A percentile compares a stretch with the other conserved stretches of the same genome.
phyloP scores from a whole-genome alignment of 2,797 vertebrate species.

The Hapalemur alaotrensis region DNA sequence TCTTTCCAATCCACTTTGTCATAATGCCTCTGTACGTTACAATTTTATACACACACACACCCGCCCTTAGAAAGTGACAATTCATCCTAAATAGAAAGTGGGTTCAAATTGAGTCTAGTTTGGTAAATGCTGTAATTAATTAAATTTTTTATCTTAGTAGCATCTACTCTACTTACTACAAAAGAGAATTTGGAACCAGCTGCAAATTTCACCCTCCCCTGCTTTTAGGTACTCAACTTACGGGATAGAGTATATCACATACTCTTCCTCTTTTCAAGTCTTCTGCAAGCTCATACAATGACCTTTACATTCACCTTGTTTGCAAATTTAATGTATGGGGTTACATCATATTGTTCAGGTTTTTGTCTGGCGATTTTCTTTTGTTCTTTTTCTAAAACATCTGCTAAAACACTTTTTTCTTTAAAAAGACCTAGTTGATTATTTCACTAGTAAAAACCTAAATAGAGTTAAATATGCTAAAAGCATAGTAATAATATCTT shows the following conservation, averaged over 20 bases:
- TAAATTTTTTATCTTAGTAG: neutral
- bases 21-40: neutral
- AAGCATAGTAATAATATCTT: slow-evolving; percentile 58
- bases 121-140: neutral
- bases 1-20: neutral
- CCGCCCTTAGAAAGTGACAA: neutral
- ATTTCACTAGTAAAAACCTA: slow-evolving; percentile 45
- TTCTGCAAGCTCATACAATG: neutral
- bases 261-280: neutral
- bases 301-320: neutral
- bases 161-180: neutral
- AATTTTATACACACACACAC: neutral
- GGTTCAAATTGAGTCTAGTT: neutral
- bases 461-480: slow-evolving; percentile 61
- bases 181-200: neutral
- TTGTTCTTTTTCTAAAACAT: slow-evolving; percentile 59
- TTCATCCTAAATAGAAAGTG: neutral
- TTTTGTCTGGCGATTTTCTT: slow-evolving; percentile 42
- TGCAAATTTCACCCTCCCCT: neutral
- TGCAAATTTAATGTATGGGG: neutral
- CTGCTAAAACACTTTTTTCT: slow-evolving; percentile 50
- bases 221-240: neutral
- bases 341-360: neutral
- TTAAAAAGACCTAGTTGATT: slow-evolving; percentile 51
- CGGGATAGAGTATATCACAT: neutral